A percentile compares a stretch with the other conserved stretches of the same genome.
phyloP scores from a whole-genome alignment of 2,797 vertebrate species.

The Sarcoramphus papa region DNA sequence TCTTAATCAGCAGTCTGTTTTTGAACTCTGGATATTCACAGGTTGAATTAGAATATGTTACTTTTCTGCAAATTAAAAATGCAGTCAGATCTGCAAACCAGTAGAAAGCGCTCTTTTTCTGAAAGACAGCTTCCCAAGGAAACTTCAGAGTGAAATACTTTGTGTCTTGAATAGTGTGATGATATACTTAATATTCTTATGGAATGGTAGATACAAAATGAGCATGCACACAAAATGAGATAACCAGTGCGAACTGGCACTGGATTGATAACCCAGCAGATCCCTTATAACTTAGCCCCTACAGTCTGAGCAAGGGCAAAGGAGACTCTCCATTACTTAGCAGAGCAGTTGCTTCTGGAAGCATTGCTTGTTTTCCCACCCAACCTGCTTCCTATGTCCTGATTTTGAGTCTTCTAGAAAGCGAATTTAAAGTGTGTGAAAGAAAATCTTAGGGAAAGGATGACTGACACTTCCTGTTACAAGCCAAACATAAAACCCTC shows the following conservation, averaged over 20 bases:
- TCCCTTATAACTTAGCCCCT: not conserved
- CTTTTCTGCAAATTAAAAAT: not conserved
- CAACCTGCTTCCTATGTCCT: not conserved
- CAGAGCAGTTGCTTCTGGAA: not conserved
- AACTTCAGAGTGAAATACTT: not conserved
- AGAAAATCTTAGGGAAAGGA: not conserved
- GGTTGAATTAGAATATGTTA: not conserved
- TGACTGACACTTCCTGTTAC: accelerated
- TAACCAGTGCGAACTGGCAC: not conserved
- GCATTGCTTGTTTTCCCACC: not conserved
- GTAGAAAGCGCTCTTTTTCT: not conserved
- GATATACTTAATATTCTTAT: not conserved
- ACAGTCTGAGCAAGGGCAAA: not conserved
- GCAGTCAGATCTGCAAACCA: not conserved
- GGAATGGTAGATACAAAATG: not conserved
- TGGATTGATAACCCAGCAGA: not conserved
- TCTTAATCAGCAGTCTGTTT: not conserved
- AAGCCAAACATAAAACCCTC: not conserved
- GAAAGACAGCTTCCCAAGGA: not conserved
- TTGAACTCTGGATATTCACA: not conserved
- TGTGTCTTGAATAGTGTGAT: not conserved
- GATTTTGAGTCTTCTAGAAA: not conserved
- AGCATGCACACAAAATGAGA: not conserved
- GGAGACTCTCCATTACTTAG: not conserved
- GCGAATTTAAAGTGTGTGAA: not conserved